These are phyloP conservation scores for Homarus gammarus DNA, from an alignment of 2,888 invertebrate genomes.

Conservation along the genomic window DNA sequence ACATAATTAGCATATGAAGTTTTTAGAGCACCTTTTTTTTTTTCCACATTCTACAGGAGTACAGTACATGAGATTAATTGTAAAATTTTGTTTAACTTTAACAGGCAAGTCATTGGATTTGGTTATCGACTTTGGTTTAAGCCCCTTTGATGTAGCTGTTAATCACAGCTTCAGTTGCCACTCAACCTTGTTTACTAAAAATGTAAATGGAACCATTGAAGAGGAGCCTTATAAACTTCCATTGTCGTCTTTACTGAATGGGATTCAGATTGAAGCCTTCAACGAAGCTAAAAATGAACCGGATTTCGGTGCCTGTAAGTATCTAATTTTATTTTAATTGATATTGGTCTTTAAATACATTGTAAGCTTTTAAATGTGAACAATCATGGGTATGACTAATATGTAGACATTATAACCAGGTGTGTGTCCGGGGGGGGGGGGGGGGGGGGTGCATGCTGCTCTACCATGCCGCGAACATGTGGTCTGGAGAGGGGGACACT, in stretches of 20 bases:
- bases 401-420: too few species aligned
- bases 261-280: constrained; percentile 61
- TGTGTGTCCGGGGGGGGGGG: too few species aligned
- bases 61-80: too few species aligned
- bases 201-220: constrained; percentile 48
- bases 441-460: too few species aligned
- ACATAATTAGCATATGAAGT: too few species aligned
- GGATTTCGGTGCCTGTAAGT: constrained; percentile 56
- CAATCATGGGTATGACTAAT: neutral
- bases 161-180: constrained; percentile 68
- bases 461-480: too few species aligned
- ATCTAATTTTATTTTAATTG: neutral
- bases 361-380: too few species aligned
- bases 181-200: constrained; percentile 35
- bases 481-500: too few species aligned
- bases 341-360: too few species aligned
- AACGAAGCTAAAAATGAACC: constrained; percentile 44
- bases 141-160: constrained; percentile 32
- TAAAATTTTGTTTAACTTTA: too few species aligned
- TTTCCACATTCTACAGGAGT: too few species aligned
- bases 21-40: too few species aligned
- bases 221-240: neutral
- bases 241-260: constrained; percentile 18
- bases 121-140: constrained; percentile 27
- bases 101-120: constrained; percentile 45